These are phyloP conservation scores for Napeogenes sylphis DNA, from an alignment of 2,888 invertebrate genomes.

Conservation along the genomic window DNA sequence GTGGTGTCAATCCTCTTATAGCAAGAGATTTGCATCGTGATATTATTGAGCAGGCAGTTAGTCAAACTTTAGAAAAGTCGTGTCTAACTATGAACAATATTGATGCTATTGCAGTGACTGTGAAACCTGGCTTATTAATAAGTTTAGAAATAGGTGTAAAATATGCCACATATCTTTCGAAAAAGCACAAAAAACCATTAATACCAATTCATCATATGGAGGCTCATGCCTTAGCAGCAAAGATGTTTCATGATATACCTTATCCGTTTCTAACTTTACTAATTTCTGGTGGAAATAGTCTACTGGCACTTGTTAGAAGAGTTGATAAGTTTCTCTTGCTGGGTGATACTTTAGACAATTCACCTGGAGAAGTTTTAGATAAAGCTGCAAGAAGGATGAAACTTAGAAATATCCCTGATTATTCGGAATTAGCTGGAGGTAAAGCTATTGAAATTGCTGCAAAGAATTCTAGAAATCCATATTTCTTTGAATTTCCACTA, in stretches of 20 bases:
- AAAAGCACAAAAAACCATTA: constrained; percentile 83
- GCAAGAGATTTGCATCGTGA: constrained; percentile 89
- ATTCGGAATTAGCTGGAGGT: constrained; percentile 87
- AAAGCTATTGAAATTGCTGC: constrained; percentile 91
- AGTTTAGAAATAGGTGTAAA: constrained; percentile 89
- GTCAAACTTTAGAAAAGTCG: constrained; percentile 80
- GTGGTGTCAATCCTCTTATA: constrained; percentile 93
- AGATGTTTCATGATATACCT: constrained; percentile 83
- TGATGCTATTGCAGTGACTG: constrained; percentile 94
- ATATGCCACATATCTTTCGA: constrained; percentile 87
- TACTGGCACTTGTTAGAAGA: constrained; percentile 84
- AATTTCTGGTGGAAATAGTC: constrained; percentile 95
- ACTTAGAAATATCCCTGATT: constrained; percentile 85
- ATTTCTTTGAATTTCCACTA: constrained; percentile 81
- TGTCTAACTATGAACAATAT: constrained; percentile 80
- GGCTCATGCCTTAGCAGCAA: constrained; percentile 94
- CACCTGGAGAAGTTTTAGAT: constrained; percentile 96
- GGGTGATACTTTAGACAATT: constrained; percentile 88
- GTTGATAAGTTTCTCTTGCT: constrained; percentile 87
- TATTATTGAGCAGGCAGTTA: constrained; percentile 86
- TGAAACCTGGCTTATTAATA: constrained; percentile 89
- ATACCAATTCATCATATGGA: constrained; percentile 99
- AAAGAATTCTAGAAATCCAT: constrained; percentile 78
- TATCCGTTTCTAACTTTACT: constrained; percentile 94
- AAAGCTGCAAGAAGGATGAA: constrained; percentile 93